phyloP scores from a whole-genome alignment of 2,888 invertebrate genomes.

The Eupeodes luniger region DNA sequence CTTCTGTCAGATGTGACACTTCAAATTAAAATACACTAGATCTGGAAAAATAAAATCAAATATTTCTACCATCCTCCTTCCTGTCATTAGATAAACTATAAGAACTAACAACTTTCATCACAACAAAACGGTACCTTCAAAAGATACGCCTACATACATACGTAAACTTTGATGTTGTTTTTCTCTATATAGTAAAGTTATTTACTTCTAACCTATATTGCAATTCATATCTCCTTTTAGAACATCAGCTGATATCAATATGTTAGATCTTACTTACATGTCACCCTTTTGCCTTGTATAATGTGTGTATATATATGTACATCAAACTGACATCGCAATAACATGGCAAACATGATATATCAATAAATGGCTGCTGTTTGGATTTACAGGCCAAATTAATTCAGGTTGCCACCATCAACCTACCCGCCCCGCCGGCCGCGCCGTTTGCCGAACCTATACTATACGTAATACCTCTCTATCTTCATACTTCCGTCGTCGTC shows the following conservation, averaged over 20 bases:
- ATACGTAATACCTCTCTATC: neutral
- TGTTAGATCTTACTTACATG: conserved; percentile 34
- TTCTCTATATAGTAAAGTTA: neutral
- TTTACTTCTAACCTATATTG: conserved; percentile 72
- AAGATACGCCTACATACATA: neutral
- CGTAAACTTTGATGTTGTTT: neutral
- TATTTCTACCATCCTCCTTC: conserved; percentile 48
- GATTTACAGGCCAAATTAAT: conserved; percentile 73
- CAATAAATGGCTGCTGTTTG: conserved; percentile 70
- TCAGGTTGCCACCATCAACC: conserved; percentile 59
- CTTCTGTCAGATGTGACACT: conserved; percentile 13
- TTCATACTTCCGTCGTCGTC: conserved; percentile 16
- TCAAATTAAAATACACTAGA: conserved; percentile 16
- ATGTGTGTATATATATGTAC: neutral
- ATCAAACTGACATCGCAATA: conserved; percentile 55
- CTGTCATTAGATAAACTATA: conserved; percentile 53
- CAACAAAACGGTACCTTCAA: no score
- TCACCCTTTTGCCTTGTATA: neutral
- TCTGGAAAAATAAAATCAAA: conserved; percentile 51
- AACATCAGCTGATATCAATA: conserved; percentile 17
- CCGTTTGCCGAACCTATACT: neutral
- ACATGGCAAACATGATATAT: conserved; percentile 73
- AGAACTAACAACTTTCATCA: conserved; percentile 3
- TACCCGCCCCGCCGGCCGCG: no score
- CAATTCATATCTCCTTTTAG: conserved; percentile 23